Percentiles rank a stretch among this genome's conserved stretches.
These are phyloP conservation scores for Lasioglossum albipes DNA, from an alignment of 1,140 invertebrate species.

Conservation along the genomic window DNA sequence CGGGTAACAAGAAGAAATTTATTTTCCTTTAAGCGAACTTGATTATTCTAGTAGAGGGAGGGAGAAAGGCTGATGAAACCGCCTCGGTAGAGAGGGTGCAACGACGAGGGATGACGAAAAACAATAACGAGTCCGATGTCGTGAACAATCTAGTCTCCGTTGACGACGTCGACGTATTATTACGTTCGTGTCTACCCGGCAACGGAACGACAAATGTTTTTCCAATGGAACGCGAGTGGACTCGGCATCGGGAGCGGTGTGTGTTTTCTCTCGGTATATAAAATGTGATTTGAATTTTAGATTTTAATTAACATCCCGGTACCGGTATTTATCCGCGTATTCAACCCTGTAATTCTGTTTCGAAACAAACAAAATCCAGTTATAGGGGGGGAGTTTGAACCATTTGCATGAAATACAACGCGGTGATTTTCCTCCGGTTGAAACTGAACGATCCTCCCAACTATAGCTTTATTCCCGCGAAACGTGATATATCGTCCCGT, in stretches of 20 bases:
- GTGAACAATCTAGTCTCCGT: neutral
- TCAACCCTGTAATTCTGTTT: neutral
- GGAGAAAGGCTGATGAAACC: too few relatives aligned
- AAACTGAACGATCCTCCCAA: neutral
- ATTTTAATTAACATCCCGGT: too few relatives aligned
- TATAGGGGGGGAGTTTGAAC: neutral
- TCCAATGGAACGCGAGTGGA: too few relatives aligned
- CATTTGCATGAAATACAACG: constrained; percentile 1
- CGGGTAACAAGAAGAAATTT: constrained; percentile 6
- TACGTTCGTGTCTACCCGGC: too few relatives aligned
- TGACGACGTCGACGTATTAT: too few relatives aligned
- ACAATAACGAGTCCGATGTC: neutral
- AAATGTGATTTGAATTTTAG: too few relatives aligned
- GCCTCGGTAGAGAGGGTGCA: too few relatives aligned
- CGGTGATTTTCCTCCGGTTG: neutral
- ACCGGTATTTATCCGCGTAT: neutral
- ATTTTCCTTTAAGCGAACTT: constrained; percentile 19
- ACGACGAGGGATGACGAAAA: neutral
- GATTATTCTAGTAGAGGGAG: neutral
- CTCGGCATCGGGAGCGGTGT: too few relatives aligned
- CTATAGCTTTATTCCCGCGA: constrained; percentile 12
- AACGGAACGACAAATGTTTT: too few relatives aligned
- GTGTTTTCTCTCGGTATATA: too few relatives aligned
- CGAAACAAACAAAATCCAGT: neutral
- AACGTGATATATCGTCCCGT: constrained; percentile 36